phyloP scores from a whole-genome alignment of 2,113 vertebrate species.

The Nothoprocta perdicaria region DNA sequence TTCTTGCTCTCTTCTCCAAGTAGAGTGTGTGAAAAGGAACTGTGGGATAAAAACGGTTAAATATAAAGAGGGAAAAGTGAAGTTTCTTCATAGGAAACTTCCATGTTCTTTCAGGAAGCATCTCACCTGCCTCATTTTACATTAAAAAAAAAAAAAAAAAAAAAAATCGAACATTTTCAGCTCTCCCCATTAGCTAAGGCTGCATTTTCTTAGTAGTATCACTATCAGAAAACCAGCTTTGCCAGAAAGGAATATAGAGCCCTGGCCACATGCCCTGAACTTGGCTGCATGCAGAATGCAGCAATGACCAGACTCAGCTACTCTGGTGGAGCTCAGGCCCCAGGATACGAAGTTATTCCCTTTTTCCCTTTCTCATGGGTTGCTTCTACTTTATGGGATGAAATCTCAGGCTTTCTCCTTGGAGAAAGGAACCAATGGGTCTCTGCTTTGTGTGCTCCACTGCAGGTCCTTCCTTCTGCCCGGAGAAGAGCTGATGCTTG shows the following conservation, averaged over 20 bases:
- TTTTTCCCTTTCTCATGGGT: too few species aligned
- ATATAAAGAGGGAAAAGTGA: background rate
- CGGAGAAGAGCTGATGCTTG: background rate
- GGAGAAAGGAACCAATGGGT: rapidly evolving
- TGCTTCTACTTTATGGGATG: background rate
- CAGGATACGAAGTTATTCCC: too few species aligned
- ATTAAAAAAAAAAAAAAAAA: too few species aligned
- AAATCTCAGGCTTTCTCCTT: background rate
- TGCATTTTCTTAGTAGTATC: background rate
- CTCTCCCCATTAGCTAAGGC: rapidly evolving
- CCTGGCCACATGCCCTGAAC: too few species aligned
- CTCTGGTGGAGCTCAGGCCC: too few species aligned
- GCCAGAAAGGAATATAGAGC: too few species aligned
- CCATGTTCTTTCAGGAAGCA: background rate
- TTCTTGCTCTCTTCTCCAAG: background rate
- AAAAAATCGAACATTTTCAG: background rate
- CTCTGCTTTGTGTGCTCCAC: background rate
- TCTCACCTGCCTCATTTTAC: rapidly evolving
- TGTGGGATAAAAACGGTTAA: background rate
- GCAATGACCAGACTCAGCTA: too few species aligned
- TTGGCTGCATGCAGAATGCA: too few species aligned
- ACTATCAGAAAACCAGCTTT: background rate
- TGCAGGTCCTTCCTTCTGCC: background rate
- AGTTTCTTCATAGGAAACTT: background rate
- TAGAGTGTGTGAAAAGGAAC: background rate